phyloP scores from a whole-genome alignment of 2,888 invertebrate species.

The Lampropteryx suffumata region DNA sequence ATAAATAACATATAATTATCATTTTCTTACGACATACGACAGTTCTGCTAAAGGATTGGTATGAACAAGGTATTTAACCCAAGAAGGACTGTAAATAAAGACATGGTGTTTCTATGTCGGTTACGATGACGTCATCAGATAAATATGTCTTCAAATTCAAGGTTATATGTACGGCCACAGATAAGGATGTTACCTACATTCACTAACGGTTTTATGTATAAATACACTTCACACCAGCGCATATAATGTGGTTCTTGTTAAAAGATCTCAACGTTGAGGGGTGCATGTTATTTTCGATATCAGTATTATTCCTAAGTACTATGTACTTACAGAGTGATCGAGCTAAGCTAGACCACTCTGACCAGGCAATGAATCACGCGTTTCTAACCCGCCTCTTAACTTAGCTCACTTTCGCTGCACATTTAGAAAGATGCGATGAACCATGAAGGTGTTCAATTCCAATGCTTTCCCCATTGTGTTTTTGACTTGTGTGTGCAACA shows the following conservation, averaged over 20 bases:
- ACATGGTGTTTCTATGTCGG: neutral
- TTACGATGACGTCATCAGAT: constrained; percentile 50
- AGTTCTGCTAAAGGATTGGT: too few species aligned
- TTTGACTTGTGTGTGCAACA: constrained; percentile 28
- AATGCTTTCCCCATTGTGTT: constrained; percentile 54
- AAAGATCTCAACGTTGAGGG: too few species aligned
- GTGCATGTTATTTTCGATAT: too few species aligned
- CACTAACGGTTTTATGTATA: constrained; percentile 9
- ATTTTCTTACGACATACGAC: too few species aligned
- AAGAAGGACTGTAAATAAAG: too few species aligned
- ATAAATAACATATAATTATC: too few species aligned
- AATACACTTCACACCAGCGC: too few species aligned
- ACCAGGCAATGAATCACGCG: constrained; percentile 14
- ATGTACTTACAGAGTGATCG: neutral
- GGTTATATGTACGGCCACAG: constrained; percentile 41
- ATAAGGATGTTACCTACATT: constrained; percentile 38
- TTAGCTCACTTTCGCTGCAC: constrained; percentile 51
- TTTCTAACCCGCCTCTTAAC: constrained; percentile 43
- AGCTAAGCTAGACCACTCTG: neutral
- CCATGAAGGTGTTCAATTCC: constrained; percentile 53
- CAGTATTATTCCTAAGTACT: too few species aligned
- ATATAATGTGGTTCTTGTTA: too few species aligned
- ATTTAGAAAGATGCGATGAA: constrained; percentile 48
- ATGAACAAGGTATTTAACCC: too few species aligned
- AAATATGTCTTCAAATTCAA: constrained; percentile 44